Percentiles rank a stretch among this genome's conserved stretches.
Conservation (phyloP, 92 coral and sea anemone genomes). For the Palythoa caribaeorum region DNA sequence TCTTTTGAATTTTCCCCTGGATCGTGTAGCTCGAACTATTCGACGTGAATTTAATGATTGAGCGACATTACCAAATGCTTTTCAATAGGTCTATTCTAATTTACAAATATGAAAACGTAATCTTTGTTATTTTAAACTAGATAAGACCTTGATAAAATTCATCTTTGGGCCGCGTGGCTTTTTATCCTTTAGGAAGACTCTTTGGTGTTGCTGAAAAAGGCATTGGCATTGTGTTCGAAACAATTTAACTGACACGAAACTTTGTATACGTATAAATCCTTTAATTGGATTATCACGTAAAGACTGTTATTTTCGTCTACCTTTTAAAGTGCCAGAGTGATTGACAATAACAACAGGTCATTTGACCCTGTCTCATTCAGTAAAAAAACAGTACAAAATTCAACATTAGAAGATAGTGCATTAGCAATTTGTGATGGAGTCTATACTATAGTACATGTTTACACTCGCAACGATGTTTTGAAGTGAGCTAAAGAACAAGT, state of each 20-base stretch:
- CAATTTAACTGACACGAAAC: background rate
- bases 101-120: background rate
- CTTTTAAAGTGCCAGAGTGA: slow-evolving; percentile 2
- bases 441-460: background rate
- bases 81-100: background rate
- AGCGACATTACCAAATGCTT: background rate
- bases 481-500: background rate
- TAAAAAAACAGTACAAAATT: background rate
- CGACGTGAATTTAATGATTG: too few species aligned
- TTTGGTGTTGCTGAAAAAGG: background rate
- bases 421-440: background rate
- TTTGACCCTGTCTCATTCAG: slow-evolving; percentile 8
- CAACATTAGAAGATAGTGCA: background rate
- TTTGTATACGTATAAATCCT: background rate
- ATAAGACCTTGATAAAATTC: background rate
- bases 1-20: too few species aligned
- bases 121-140: background rate
- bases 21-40: too few species aligned
- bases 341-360: background rate
- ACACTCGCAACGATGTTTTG: background rate
- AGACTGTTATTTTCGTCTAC: background rate
- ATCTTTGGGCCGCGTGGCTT: background rate
- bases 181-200: background rate
- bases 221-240: background rate
- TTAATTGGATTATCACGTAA: background rate